Conservation (phyloP, 2,797 vertebrate genomes). For the Botia almorhae region DNA sequence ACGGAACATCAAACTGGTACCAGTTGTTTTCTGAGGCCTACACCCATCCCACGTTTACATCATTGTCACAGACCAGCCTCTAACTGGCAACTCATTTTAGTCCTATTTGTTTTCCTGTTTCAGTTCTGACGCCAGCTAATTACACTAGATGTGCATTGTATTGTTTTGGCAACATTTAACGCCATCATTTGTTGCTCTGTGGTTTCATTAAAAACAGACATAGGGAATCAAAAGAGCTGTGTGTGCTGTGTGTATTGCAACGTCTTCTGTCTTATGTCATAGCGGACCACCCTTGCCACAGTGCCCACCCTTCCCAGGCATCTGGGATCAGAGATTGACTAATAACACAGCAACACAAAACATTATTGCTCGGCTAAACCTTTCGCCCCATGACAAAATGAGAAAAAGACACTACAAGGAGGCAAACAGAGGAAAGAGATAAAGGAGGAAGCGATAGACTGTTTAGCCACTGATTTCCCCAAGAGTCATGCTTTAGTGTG, state of each 20-base stretch:
- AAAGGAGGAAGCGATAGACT: too few relatives aligned
- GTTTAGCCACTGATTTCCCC: too few relatives aligned
- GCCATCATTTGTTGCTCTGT: slow-evolving; percentile 18
- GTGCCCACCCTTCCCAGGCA: slow-evolving; percentile 33
- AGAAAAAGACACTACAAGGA: too few relatives aligned
- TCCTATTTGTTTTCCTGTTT: background rate
- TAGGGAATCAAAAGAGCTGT: slow-evolving; percentile 13
- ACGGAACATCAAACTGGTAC: background rate
- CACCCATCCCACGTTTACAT: background rate
- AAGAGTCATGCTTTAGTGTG: too few relatives aligned
- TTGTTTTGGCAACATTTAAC: slow-evolving; percentile 8
- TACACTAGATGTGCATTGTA: background rate
- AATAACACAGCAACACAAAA: slow-evolving; percentile 31
- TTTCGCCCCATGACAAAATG: background rate
- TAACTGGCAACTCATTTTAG: background rate
- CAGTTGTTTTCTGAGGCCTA: background rate
- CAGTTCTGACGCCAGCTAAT: background rate
- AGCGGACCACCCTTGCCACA: slow-evolving; percentile 31
- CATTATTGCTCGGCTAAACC: slow-evolving; percentile 25
- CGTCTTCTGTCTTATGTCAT: slow-evolving; percentile 40
- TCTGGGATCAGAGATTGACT: slow-evolving; percentile 23
- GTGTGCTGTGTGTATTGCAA: slow-evolving; percentile 15
- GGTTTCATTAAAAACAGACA: slow-evolving; percentile 47
- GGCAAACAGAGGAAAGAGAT: too few relatives aligned
- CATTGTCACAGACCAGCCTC: background rate